Percentiles rank a stretch among this genome's conserved stretches.
These are phyloP conservation scores for Mactromeris polynyma DNA, from an alignment of 2,888 invertebrate species.

Conservation along the genomic window DNA sequence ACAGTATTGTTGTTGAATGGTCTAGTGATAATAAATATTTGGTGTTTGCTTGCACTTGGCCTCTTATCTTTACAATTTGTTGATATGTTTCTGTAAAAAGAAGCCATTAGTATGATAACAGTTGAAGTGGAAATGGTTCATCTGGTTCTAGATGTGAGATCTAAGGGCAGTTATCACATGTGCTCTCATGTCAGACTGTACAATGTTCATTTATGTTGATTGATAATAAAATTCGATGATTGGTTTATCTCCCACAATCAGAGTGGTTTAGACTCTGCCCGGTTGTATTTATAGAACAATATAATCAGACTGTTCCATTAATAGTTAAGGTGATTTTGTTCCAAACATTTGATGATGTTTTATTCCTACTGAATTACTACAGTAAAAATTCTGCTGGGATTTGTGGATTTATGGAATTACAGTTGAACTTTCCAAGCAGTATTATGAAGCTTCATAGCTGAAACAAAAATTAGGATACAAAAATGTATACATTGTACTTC, in stretches of 20 bases:
- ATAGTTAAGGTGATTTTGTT: not conserved
- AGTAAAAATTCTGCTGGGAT: too few relatives aligned
- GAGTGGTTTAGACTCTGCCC: not conserved
- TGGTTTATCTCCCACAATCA: constrained; percentile 10
- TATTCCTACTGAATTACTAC: too few relatives aligned
- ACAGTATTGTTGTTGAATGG: constrained; percentile 1
- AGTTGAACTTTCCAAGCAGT: too few relatives aligned
- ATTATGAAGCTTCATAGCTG: too few relatives aligned
- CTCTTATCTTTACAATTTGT: constrained; percentile 1
- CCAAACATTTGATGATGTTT: not conserved
- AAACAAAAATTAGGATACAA: too few relatives aligned
- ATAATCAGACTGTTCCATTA: not conserved
- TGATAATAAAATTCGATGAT: constrained; percentile 13
- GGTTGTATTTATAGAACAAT: not conserved
- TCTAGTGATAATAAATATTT: not conserved
- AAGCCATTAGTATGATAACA: not conserved
- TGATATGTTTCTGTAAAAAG: not conserved
- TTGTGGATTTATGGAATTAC: too few relatives aligned
- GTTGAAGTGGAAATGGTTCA: not conserved
- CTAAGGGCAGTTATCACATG: constrained; percentile 21
- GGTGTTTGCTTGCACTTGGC: not conserved
- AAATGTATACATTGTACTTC: too few relatives aligned
- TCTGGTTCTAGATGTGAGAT: not conserved
- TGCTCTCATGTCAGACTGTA: constrained; percentile 12
- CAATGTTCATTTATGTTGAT: constrained; percentile 8